A percentile compares a stretch with the other conserved stretches of the same genome.
phyloP scores from a whole-genome alignment of 2,888 invertebrate species.

The Himalopsyche anomala region DNA sequence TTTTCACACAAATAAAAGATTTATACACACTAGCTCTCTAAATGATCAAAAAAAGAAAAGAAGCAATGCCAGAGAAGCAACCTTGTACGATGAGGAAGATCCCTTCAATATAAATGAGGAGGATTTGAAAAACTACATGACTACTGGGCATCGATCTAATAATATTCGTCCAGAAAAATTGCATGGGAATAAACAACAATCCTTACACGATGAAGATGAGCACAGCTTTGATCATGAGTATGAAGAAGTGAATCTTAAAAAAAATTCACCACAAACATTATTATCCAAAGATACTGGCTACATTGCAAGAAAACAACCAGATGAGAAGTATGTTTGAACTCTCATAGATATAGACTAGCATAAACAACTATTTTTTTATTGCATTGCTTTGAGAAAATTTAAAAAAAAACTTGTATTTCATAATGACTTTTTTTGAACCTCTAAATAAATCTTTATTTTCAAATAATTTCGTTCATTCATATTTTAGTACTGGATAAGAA shows the following conservation, averaged over 20 bases:
- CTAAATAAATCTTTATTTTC: no score
- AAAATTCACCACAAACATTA: neutral
- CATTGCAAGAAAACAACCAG: neutral
- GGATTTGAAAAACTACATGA: neutral
- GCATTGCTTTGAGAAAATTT: no score
- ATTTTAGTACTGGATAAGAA: no score
- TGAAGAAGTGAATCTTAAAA: neutral
- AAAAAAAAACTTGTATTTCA: no score
- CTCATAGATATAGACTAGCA: no score
- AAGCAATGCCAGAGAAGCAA: neutral
- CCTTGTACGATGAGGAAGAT: constrained; percentile 1
- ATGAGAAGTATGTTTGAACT: neutral
- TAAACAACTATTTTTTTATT: no score
- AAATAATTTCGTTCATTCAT: no score
- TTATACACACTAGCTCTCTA: neutral
- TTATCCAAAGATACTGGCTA: neutral
- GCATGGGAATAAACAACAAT: neutral
- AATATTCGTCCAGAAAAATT: neutral
- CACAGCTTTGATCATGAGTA: neutral
- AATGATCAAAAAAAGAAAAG: constrained; percentile 20
- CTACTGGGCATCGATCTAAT: neutral
- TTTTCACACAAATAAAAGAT: constrained; percentile 16
- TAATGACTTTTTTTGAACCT: no score
- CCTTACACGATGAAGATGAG: neutral
- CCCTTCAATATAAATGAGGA: neutral